Evolutionary conservation across 2,888 invertebrate species (phyloP).

Genomic region (Microctonus hyperodae): DNA sequence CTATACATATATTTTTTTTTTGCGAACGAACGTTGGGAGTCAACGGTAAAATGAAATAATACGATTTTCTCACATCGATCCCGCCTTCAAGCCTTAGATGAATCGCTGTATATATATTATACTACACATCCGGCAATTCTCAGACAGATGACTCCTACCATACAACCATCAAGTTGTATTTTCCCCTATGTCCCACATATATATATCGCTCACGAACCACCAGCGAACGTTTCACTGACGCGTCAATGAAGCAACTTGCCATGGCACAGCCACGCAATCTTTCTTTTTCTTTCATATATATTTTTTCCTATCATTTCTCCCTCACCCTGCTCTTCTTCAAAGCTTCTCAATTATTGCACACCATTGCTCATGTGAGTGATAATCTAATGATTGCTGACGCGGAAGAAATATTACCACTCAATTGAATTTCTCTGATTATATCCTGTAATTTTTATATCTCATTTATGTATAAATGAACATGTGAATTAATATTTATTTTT

Average conservation of each 20-base stretch:
- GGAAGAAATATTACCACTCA: conserved; percentile 21
- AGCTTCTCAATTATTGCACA: conserved; percentile 30
- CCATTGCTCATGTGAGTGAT: conserved; percentile 31
- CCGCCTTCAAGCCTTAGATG: conserved; percentile 27
- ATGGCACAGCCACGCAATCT: conserved; percentile 15
- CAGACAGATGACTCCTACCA: conserved; percentile 21
- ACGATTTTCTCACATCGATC: conserved; percentile 43
- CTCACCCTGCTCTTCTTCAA: neutral
- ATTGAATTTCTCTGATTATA: conserved; percentile 27
- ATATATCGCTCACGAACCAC: conserved; percentile 7
- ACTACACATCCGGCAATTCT: conserved; percentile 20
- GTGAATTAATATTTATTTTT: conserved; percentile 34
- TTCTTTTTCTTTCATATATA: neutral
- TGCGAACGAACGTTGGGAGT: neutral
- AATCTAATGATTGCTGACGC: conserved; percentile 21
- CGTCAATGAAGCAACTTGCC: conserved; percentile 21
- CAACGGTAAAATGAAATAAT: conserved; percentile 44
- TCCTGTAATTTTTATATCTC: neutral
- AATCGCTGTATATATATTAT: neutral
- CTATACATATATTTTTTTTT: neutral
- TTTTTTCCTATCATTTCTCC: neutral
- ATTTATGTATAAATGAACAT: conserved; percentile 28
- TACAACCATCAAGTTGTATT: conserved; percentile 25
- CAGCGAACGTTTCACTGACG: conserved; percentile 1
- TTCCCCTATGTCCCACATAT: conserved; percentile 26